Base-by-base conservation (phyloP, 2,113 vertebrate genomes). In the Corythaeola cristata region DNA sequence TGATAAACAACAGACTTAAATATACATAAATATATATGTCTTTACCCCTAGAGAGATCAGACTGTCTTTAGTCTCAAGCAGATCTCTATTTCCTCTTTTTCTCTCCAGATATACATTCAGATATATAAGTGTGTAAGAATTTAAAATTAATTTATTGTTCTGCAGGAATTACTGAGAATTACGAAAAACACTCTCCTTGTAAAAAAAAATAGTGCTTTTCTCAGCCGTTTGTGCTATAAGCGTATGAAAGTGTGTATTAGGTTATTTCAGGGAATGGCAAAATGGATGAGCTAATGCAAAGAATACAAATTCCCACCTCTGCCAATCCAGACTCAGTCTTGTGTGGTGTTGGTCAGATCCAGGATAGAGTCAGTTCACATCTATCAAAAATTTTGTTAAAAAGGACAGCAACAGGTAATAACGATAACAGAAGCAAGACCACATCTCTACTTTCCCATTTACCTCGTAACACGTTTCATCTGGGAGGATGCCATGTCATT, bases 381-480 rank as follows among this genome's bases (percentile, higher is more conserved):
- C n/a, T 68, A 23, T 82, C 33, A 64, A 64, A 83, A 71, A 24
- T 3, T 12, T n/a, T 26, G 41, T 50, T 37, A 11, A 62, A 64
- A 66, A 76, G 19, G 72, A 11, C 16, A 62, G 10, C 0, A 15
- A 21, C 5, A 33, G 13, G 17, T 69, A 69, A 69, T 45, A 68
- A n/a, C 1, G 3, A 11, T 14, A 37, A 27, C 39, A 66, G 66
- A 62, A 49, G 16, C 0, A 3, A 58, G 16, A 17, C 14, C 17
- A 4, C 20, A 21, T 15, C 68, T 81, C 66, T 53, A 15, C 62
- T 85, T 68, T 62, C 77, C 60, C 64, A n/a, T 39, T 44, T 62
- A 22, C 11, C 47, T 80, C 0, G 0, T 28, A 23, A 18, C 5
- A 5, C 0, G 0, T 39, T 37, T 27, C 37, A 15, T 30, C 41